Base-by-base conservation (phyloP, 2,113 vertebrate genomes). In the Marcusenius ussheri region DNA sequence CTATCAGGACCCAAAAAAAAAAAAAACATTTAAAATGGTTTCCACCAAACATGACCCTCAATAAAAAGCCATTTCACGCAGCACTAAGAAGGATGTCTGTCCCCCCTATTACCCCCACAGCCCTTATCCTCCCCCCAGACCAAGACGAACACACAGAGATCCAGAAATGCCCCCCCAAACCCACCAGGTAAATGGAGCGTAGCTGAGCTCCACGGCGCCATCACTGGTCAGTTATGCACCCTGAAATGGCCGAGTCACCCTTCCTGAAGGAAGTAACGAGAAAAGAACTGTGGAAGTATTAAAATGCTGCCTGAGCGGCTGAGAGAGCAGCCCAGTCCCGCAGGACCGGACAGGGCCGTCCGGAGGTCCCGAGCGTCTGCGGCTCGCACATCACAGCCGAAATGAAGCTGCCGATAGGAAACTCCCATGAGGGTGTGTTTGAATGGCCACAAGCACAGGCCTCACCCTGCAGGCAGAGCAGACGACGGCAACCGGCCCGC, bases 191-290 rank as follows among this genome's bases (percentile, higher is more conserved):
- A 70, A 70, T 4, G 8, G 1, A 70, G n/a, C 3, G n/a, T 70
- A 5, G 62, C 62, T 70, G 62, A 70, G n/a, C 62, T 70, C 3
- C n/a, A 70, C 62, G 15, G 62, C 10, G 3, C n/a, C 62, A 31
- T 31, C 62, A 27, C 27, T 70, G n/a, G 62, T 70, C 62, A 70
- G 62, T 70, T 13, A 13, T 10, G n/a, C 3, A 70, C 95, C 95
- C 95, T 95, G 92, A 92, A 92, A 92, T 91, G 91, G 93, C 93
- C 93, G 95, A 96, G 93, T 96, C 95, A 95, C 93, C 93, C 96
- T 96, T 95, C 95, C 94, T 95, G 95, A 93, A 95, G 94, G 95
- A 93, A 95, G 95, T 95, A 96, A 96, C 95, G 94, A 96, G 93
- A 94, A 89, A 92, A 95, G 94, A 87, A 93, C 92, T 3, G 45